Conservation (phyloP, 1,140 invertebrate genomes). For the Aricia agestis region DNA sequence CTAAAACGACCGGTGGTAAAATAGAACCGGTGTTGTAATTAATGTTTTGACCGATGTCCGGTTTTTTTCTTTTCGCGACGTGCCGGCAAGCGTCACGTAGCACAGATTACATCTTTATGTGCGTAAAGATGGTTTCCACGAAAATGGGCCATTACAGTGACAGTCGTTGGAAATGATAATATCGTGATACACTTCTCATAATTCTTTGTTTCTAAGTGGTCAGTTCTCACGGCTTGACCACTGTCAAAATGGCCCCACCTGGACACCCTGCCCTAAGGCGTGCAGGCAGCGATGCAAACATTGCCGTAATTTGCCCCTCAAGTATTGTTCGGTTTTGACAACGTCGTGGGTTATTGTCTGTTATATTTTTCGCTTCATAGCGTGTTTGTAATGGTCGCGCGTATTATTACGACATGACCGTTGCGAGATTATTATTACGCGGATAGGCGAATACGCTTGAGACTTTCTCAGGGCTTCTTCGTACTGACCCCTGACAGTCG, state of each 20-base stretch:
- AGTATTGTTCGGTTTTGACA: conserved; percentile 67
- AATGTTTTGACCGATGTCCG: conserved; percentile 70
- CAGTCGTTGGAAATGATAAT: conserved; percentile 63
- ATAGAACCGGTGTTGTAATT: conserved; percentile 64
- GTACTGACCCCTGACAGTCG: neutral
- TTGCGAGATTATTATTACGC: neutral
- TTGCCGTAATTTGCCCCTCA: conserved; percentile 63
- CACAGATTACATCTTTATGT: conserved; percentile 66
- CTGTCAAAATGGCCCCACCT: conserved; percentile 65
- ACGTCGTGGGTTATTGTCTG: conserved; percentile 36
- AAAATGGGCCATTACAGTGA: conserved; percentile 62
- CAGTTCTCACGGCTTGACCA: conserved; percentile 2
- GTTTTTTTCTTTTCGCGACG: conserved; percentile 54
- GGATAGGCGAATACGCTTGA: neutral
- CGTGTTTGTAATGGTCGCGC: neutral
- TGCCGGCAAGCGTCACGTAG: conserved; percentile 57
- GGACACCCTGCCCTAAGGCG: conserved; percentile 62
- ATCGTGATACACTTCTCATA: conserved; percentile 34
- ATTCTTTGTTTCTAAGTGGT: conserved; percentile 15
- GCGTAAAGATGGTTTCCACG: conserved; percentile 56
- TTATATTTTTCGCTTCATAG: conserved; percentile 3
- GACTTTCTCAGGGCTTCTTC: neutral
- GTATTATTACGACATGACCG: neutral
- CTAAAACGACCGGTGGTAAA: conserved; percentile 41
- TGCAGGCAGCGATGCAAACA: conserved; percentile 60